Percentiles rank a stretch among this genome's conserved stretches.
phyloP scores from a whole-genome alignment of 2,113 vertebrate species.

The Bothrops jararaca region DNA sequence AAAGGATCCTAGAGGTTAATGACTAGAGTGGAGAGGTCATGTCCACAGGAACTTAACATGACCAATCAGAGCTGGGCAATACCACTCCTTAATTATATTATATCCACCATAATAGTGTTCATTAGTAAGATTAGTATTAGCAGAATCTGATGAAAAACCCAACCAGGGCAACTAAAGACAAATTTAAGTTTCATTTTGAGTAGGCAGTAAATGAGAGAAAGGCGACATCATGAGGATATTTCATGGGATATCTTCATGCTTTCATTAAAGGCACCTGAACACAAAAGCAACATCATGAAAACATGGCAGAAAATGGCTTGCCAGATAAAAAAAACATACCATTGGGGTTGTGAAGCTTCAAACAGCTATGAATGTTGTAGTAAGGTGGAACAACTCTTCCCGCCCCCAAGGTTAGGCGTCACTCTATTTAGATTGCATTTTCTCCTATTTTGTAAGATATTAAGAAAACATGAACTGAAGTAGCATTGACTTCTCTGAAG shows the following conservation, averaged over 20 bases:
- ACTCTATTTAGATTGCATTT: constrained; percentile 30
- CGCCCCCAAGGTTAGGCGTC: constrained; percentile 7
- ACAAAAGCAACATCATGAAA: neutral
- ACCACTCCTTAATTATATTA: neutral
- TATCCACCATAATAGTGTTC: neutral
- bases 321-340: neutral
- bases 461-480: constrained; percentile 38
- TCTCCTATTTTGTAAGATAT: constrained; percentile 14
- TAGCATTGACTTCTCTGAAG: constrained; percentile 43
- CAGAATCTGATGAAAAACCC: neutral
- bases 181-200: neutral
- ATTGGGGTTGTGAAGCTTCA: neutral
- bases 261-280: neutral
- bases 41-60: neutral
- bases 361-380: neutral
- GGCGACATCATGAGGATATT: neutral
- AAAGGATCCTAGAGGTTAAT: neutral
- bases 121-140: neutral
- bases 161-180: neutral
- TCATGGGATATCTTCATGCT: neutral
- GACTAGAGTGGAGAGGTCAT: neutral
- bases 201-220: neutral
- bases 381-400: neutral
- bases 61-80: neutral
- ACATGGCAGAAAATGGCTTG: neutral